Evolutionary conservation across 2,888 invertebrate species (phyloP), one percentile per base, ranked within the genome.

Genomic region (Hypomecis atomaria): DNA sequence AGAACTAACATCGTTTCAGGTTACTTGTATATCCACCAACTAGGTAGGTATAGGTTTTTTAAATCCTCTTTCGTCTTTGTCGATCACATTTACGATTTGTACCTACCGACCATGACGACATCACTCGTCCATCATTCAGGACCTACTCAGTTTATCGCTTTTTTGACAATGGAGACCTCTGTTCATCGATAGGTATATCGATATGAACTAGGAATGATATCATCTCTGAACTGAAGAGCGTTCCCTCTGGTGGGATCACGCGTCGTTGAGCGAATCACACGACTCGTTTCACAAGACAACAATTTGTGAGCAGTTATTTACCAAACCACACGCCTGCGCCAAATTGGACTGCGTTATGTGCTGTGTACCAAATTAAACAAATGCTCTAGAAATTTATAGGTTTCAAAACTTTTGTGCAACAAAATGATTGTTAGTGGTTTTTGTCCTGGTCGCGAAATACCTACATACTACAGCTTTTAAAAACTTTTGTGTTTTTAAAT

Each of bases 241-340:
- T 81, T 81, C 82, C 82, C 79, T 80, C 84, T 79, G 84, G 83
- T 83, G 85, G 76, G 80, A 84, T 75, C 88, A 90, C 92, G 92
- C 92, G 87, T 89, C 92, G 91, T 86, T 92, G 89, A 83, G 74
- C 89, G 87, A 87, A 92, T 92, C 92, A 92, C 82, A 92, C 92
- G 92, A 83, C 85, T 91, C 92, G 92, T 90, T 92, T 90, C 92
- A 89, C 92, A 91, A 92, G 92, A 92, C 92, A 92, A 92, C 92
- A 92, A 92, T 92, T 92, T 92, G 92, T 82, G 88, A 84, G 87
- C 87, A 85, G 84, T 90, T 92, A 92, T 92, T 88, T 92, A 91
- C 90, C 88, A 81, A 79, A 76, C 71, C 77, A 78, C 84, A 78
- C 82, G 87, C 87, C 85, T 89, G 87, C 84, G 81, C 85, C 84